Evolutionary conservation across 2,888 invertebrate species (phyloP), one percentile per base, ranked within the genome.

Genomic region (Ectemnius lituratus): DNA sequence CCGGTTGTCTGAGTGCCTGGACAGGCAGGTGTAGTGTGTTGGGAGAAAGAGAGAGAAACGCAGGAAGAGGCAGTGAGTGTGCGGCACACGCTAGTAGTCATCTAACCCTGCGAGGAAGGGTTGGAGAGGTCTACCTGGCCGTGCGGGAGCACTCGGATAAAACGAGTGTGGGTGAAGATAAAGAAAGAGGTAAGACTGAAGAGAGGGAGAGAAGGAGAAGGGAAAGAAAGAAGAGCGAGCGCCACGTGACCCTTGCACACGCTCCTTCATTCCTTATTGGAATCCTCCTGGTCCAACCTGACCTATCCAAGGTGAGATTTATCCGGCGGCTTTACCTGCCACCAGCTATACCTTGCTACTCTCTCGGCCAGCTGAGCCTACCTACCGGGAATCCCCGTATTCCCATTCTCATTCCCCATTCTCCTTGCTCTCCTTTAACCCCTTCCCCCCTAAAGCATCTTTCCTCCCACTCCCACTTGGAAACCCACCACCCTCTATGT

Each of bases 231-330:
- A 63, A 63, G 69, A 63, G 62, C 67, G 67, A 63, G 67, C 75
- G 83, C 83, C 85, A 85, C 86, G 86, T 87, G 86, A 87, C 86
- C 84, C 85, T 69, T 65, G 70, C 81, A 73, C 80, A 75, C 84
- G 76, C 73, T 74, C 72, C 80, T 79, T 79, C 77, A 84, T 81
- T 84, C 80, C 85, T 86, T 87, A 84, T 84, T 85, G 84, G 83
- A 85, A 86, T 87, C 85, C 84, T 86, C 73, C 80, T 79, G 81
- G 81, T 71, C 83, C 81, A 87, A 83, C 86, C 87, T 87, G 88
- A 88, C 88, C 88, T 89, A 88, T 87, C 86, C 87, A 88, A 88
- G 87, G 83, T 87, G 84, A 87, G 84, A 87, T 88, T 88, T 86
- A 85, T 86, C 86, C 88, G 79, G 62, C 79, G 85, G 86, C 85